Evolutionary conservation across 2,888 invertebrate species (phyloP).

Genomic region (Choreutis nemorana): DNA sequence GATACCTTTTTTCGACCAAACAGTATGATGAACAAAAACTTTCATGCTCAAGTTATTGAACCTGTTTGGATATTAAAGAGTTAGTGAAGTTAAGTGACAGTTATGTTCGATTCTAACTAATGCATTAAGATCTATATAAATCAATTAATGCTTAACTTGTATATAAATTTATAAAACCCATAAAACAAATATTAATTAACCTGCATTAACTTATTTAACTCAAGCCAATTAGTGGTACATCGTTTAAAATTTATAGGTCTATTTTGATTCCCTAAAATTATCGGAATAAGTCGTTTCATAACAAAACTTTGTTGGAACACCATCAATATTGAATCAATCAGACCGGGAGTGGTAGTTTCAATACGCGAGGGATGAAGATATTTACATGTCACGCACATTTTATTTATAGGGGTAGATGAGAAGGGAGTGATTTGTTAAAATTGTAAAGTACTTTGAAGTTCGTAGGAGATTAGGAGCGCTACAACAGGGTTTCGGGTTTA

Average conservation of each 20-base stretch:
- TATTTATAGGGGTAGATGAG: slow-evolving; percentile 42
- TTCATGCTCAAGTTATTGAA: slow-evolving; percentile 40
- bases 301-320: slow-evolving; percentile 39
- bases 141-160: too few species aligned
- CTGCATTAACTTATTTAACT: too few species aligned
- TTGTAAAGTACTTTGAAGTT: slow-evolving; percentile 3
- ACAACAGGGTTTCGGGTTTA: slow-evolving; percentile 13
- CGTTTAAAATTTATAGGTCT: too few species aligned
- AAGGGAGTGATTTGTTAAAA: slow-evolving; percentile 5
- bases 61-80: slow-evolving; percentile 20
- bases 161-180: too few species aligned
- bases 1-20: not conserved
- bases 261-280: slow-evolving; percentile 46
- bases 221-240: too few species aligned
- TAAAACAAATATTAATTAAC: too few species aligned
- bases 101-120: too few species aligned
- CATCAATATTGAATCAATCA: slow-evolving; percentile 59
- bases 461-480: slow-evolving; percentile 1
- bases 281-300: slow-evolving; percentile 35
- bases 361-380: slow-evolving; percentile 21
- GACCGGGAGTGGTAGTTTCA: slow-evolving; percentile 24
- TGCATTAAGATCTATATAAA: too few species aligned
- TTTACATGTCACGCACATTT: slow-evolving; percentile 23
- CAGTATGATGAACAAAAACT: slow-evolving; percentile 40
- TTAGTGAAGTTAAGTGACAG: too few species aligned